Percentiles rank a stretch among this genome's conserved stretches.
These are phyloP conservation scores for Ammodytes dubius DNA, from an alignment of 2,113 vertebrate species.

Conservation along the genomic window DNA sequence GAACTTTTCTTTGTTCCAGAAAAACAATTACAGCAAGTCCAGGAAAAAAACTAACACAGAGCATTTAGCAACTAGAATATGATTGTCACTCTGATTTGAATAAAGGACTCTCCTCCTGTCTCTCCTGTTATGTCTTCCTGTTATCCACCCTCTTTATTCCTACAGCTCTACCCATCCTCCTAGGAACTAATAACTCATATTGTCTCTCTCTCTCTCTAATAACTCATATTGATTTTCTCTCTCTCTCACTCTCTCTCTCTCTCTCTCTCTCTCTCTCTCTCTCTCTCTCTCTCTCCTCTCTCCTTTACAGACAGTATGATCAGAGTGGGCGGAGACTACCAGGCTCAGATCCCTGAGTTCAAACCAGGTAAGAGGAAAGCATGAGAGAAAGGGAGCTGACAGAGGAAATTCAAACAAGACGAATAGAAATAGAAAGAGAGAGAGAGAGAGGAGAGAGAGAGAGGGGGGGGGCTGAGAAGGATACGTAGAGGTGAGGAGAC, in stretches of 20 bases:
- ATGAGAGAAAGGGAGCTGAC: background rate
- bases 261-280: no score
- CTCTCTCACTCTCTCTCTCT: no score
- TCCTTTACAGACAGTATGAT: conserved; percentile 92
- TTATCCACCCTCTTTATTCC: background rate
- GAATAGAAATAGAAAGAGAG: background rate
- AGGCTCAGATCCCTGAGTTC: conserved; percentile 93
- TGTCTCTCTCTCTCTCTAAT: conserved; percentile 13
- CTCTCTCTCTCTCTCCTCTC: conserved; percentile 15
- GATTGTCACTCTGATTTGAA: background rate
- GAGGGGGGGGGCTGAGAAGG: conserved; percentile 8
- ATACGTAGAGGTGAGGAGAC: conserved; percentile 28
- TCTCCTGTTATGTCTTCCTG: background rate
- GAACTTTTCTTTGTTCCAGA: no score
- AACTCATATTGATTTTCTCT: no score
- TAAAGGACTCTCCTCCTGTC: conserved; percentile 4
- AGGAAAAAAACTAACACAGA: no score
- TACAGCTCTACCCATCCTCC: background rate
- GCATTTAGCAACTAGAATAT: background rate
- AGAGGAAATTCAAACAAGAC: conserved; percentile 21
- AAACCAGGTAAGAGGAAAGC: conserved; percentile 88
- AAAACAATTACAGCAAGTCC: no score
- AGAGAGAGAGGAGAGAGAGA: conserved; percentile 29
- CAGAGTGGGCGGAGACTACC: conserved; percentile 94
- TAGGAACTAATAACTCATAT: conserved; percentile 1